Evolutionary conservation across 2,888 invertebrate species (phyloP).

Genomic region (Chrysotoxum bicinctum): DNA sequence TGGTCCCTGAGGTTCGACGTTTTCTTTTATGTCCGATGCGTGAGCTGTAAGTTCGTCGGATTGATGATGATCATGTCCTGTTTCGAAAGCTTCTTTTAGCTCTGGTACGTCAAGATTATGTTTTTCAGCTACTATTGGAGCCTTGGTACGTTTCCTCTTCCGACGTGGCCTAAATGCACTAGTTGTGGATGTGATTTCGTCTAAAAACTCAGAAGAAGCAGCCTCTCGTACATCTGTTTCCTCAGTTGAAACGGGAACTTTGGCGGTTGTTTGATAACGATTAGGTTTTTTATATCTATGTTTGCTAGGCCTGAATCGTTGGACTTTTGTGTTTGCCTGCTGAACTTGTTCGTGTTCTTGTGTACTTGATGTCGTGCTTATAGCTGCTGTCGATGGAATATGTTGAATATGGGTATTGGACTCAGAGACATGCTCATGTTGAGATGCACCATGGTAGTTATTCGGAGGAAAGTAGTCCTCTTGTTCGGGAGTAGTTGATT

Average conservation of each 20-base stretch:
- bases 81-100: conserved; percentile 78
- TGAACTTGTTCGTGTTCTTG: conserved; percentile 11
- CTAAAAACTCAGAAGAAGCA: conserved; percentile 60
- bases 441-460: not conserved
- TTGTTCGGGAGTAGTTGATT: conserved; percentile 76
- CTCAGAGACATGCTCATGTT: conserved; percentile 50
- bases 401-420: conserved; percentile 27
- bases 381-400: not conserved
- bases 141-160: conserved; percentile 75
- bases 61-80: conserved; percentile 54
- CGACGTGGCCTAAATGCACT: conserved; percentile 55
- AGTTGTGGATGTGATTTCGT: conserved; percentile 51
- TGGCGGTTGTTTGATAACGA: conserved; percentile 26
- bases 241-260: conserved; percentile 41
- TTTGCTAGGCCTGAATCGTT: conserved; percentile 28
- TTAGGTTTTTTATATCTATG: conserved; percentile 18
- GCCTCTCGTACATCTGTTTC: conserved; percentile 48
- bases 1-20: conserved; percentile 20
- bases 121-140: conserved; percentile 74
- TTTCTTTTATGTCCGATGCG: conserved; percentile 75
- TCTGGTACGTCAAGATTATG: conserved; percentile 79
- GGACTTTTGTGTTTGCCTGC: conserved; percentile 50
- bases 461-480: conserved; percentile 68
- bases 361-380: conserved; percentile 2
- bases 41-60: conserved; percentile 74